Evolutionary conservation across 2,888 invertebrate genomes (phyloP), one percentile per base, ranked within the genome.

Genomic region (Volucella inflata): DNA sequence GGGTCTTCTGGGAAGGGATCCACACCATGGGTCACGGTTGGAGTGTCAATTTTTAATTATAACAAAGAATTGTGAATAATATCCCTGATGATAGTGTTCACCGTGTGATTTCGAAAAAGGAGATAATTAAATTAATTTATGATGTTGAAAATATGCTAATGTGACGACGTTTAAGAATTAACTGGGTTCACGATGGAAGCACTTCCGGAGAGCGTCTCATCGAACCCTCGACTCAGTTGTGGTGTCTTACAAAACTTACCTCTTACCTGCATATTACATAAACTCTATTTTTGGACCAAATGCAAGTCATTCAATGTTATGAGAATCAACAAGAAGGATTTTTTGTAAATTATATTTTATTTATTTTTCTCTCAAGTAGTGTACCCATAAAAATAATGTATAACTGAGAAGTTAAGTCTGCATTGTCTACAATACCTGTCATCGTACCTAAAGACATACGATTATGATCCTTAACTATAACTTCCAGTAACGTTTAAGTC

Each of bases 401-500:
- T n/a, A n/a, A n/a, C 1, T 2, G 2, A 21, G 21, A 21, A 2
- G 21, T 21, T 2, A 21, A 21, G 21, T 21, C 21, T 21, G 4
- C 21, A 21, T 21, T 21, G 2, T 21, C 0, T 30, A 30, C 30
- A 0, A 30, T 6, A 30, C 30, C 53, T 55, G 30, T 36, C 53
- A 36, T 55, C 53, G 53, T 6, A 36, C 48, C 38, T 36, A 57
- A 57, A 57, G 21, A 42, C 11, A 17, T 36, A 38, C 60, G 60
- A 68, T 77, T 70, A 70, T 62, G 62, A 16, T 40, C 55, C 36
- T 76, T 59, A 17, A 55, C 46, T 46, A 59, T 38, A 53, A 71
- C 50, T 65, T 67, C 60, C 50, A 57, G 67, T 50, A 53, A 21
- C 38, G 60, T 77, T 70, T 78, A 71, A 71, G 70, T 44, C 51